Conservation (phyloP, 1,140 invertebrate species). For the Drosophila serrata region DNA sequence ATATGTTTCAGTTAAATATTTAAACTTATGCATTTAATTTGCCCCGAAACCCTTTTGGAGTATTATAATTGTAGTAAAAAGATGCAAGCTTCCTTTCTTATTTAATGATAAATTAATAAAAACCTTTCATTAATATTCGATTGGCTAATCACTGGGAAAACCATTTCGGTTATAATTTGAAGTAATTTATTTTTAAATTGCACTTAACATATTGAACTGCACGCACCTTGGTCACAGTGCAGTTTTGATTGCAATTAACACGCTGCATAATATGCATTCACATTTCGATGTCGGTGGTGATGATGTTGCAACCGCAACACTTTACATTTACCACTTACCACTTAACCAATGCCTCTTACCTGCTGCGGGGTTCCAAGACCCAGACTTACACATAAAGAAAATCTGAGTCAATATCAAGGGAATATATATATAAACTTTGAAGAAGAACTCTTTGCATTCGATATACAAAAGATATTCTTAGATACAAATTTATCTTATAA, state of each 20-base stretch:
- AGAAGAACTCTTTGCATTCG: no score
- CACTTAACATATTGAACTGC: constrained; percentile 49
- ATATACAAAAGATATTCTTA: no score
- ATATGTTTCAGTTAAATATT: background rate
- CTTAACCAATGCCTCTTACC: constrained; percentile 26
- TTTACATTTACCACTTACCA: constrained; percentile 50
- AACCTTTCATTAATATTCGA: background rate
- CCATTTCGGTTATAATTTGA: constrained; percentile 25
- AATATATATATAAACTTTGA: no score
- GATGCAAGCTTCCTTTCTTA: no score
- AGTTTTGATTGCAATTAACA: constrained; percentile 59
- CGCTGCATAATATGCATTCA: constrained; percentile 48
- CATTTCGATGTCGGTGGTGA: constrained; percentile 38
- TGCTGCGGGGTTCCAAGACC: constrained; percentile 48
- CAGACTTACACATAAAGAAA: constrained; percentile 6
- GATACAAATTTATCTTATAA: no score
- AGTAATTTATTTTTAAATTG: constrained; percentile 50
- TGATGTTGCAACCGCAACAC: constrained; percentile 69
- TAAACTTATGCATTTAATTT: background rate
- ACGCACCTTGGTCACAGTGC: constrained; percentile 48
- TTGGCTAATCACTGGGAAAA: constrained; percentile 17
- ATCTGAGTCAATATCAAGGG: background rate
- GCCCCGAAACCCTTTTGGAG: no score
- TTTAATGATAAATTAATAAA: background rate
- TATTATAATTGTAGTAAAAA: no score